Evolutionary conservation across 2,797 vertebrate species (phyloP).

Genomic region (Phalanger gymnotis): DNA sequence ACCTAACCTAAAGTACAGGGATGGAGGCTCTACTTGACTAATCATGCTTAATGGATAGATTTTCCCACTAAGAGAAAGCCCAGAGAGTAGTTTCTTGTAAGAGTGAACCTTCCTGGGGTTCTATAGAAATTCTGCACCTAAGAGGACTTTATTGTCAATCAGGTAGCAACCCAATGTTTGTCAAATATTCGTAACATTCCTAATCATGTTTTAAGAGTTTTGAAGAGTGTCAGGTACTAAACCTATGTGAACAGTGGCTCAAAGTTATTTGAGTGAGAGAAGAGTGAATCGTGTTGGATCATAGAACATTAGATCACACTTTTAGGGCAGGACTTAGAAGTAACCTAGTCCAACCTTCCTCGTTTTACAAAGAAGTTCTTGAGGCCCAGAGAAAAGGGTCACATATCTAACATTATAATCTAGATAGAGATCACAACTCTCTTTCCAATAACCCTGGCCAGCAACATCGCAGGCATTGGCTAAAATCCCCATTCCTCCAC

Average conservation of each 20-base stretch:
- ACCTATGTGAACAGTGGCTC: background rate
- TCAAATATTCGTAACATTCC: background rate
- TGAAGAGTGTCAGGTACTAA: background rate
- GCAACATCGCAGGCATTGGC: background rate
- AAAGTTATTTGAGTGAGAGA: background rate
- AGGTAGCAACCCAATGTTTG: background rate
- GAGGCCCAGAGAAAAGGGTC: background rate
- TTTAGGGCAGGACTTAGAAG: background rate
- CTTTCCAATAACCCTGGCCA: background rate
- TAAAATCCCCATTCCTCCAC: background rate
- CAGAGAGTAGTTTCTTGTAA: background rate
- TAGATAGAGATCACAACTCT: background rate
- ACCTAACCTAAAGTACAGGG: background rate
- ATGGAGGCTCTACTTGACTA: background rate
- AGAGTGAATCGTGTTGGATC: background rate
- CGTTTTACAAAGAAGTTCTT: background rate
- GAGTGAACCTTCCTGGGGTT: background rate
- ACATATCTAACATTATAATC: background rate
- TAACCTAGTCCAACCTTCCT: background rate
- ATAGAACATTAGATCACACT: background rate
- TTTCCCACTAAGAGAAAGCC: background rate
- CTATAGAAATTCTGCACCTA: background rate
- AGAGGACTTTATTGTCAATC: background rate
- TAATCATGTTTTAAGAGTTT: background rate
- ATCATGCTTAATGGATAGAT: background rate